Evolutionary conservation across 2,888 invertebrate genomes (phyloP).

Genomic region (Lysandra bellargus): DNA sequence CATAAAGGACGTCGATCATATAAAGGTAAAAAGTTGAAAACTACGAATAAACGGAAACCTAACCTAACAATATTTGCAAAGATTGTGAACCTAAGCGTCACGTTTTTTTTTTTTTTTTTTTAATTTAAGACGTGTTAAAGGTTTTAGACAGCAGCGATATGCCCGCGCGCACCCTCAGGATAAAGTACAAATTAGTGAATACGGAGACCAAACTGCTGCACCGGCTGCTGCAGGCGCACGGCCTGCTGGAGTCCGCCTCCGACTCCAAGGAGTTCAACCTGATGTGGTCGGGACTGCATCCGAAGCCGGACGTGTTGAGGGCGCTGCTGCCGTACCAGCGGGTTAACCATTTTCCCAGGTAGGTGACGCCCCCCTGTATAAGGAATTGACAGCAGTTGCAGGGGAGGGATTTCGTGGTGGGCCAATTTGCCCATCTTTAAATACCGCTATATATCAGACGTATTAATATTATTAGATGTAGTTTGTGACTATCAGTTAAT

Average conservation of each 20-base stretch:
- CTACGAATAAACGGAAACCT: background rate
- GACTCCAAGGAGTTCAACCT: slow-evolving; percentile 89
- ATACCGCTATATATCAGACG: too few relatives aligned
- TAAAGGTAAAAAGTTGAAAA: slow-evolving; percentile 55
- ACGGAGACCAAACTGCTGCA: slow-evolving; percentile 90
- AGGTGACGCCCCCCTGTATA: slow-evolving; percentile 39
- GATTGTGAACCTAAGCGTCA: background rate
- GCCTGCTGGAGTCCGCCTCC: slow-evolving; percentile 83
- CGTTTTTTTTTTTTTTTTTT: background rate
- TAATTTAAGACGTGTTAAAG: slow-evolving; percentile 45
- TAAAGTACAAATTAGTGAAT: slow-evolving; percentile 89
- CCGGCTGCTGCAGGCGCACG: slow-evolving; percentile 88
- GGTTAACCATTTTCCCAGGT: slow-evolving; percentile 97
- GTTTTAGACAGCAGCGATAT: slow-evolving; percentile 76
- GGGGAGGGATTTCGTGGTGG: too few relatives aligned
- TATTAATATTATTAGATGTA: too few relatives aligned
- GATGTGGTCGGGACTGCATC: slow-evolving; percentile 95
- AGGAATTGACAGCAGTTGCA: too few relatives aligned
- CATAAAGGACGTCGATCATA: slow-evolving; percentile 68
- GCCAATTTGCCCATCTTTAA: too few relatives aligned
- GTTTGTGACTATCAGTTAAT: too few relatives aligned
- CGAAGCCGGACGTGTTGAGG: slow-evolving; percentile 92
- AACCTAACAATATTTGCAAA: background rate
- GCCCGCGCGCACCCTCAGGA: slow-evolving; percentile 85
- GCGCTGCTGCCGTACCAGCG: slow-evolving; percentile 92